Evolutionary conservation across 2,888 invertebrate genomes (phyloP).

Genomic region (Agriotes lineatus): DNA sequence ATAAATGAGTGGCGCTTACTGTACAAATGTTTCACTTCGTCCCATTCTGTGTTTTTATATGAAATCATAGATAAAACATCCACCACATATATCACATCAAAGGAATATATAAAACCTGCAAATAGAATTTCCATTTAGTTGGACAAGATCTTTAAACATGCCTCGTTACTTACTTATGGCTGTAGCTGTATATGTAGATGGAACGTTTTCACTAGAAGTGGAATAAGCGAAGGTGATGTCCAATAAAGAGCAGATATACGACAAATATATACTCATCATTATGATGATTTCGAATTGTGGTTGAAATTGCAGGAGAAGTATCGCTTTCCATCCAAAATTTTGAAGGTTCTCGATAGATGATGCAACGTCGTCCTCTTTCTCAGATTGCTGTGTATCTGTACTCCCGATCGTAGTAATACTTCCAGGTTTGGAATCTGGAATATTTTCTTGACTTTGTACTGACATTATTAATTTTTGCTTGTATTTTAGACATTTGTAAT

Average conservation of each 20-base stretch:
- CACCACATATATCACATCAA: constrained; percentile 43
- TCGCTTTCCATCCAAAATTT: constrained; percentile 19
- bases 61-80: constrained; percentile 44
- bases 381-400: not conserved
- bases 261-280: constrained; percentile 29
- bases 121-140: not conserved
- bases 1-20: constrained; percentile 21
- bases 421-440: too few species aligned
- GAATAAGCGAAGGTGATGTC: constrained; percentile 29
- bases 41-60: constrained; percentile 36
- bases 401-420: not conserved
- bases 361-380: not conserved
- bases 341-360: not conserved
- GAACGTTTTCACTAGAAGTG: constrained; percentile 5
- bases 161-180: constrained; percentile 37
- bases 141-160: not conserved
- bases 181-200: constrained; percentile 18
- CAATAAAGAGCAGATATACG: constrained; percentile 34
- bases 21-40: constrained; percentile 35
- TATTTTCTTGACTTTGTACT: too few species aligned
- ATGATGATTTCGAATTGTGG: constrained; percentile 42
- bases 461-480: too few species aligned
- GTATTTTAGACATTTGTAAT: too few species aligned
- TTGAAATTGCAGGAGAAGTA: constrained; percentile 47
- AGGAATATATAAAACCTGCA: constrained; percentile 41